Conservation (phyloP, 2,797 vertebrate species). For the Echeneis naucrates region DNA sequence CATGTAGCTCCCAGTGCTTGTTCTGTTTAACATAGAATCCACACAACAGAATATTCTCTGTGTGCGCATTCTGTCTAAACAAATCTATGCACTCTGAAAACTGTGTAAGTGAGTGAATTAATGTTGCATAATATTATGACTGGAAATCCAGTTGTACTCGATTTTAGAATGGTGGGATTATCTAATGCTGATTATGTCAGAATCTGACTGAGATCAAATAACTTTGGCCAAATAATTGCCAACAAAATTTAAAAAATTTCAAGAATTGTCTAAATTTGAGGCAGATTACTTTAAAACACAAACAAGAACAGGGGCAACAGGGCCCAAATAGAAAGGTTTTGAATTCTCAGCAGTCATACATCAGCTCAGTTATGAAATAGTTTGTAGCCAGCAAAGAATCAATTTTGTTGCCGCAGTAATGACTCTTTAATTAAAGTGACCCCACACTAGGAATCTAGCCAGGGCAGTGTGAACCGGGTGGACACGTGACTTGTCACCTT, state of each 20-base stretch:
- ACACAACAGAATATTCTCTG: no score
- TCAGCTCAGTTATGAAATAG: neutral
- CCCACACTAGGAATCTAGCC: neutral
- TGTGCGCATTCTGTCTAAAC: constrained; percentile 10
- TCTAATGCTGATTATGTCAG: neutral
- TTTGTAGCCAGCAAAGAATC: constrained; percentile 1
- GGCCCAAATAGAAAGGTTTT: neutral
- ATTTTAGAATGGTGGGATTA: neutral
- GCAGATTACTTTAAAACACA: neutral
- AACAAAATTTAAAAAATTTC: constrained; percentile 1
- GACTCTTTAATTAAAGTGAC: neutral
- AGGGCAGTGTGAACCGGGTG: neutral
- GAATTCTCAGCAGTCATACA: neutral
- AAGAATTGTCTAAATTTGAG: neutral
- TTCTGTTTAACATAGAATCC: no score
- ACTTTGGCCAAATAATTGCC: neutral
- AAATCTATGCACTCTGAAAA: neutral
- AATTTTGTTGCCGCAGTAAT: neutral
- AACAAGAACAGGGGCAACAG: no score
- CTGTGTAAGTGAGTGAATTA: neutral
- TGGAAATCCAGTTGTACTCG: neutral
- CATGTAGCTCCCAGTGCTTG: no score
- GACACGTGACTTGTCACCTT: no score
- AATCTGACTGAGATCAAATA: neutral
- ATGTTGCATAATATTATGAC: neutral